Conservation (phyloP, 2,113 vertebrate genomes). For the Pelobates fuscus region DNA sequence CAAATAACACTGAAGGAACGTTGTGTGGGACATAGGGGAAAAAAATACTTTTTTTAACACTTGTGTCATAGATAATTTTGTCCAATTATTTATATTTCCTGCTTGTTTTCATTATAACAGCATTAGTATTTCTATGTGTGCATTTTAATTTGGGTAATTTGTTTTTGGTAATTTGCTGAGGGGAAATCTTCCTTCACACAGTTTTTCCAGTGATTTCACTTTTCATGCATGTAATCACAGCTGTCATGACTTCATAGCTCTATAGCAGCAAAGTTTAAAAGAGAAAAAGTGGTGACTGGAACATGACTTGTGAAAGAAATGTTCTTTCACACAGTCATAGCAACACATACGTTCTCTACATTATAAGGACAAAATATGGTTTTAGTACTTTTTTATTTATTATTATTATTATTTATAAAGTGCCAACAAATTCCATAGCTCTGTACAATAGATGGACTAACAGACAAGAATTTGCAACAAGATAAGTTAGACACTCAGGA, state of each 20-base stretch:
- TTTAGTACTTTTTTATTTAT: neutral
- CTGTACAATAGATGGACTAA: too few species aligned
- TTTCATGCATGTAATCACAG: slow-evolving; percentile 41
- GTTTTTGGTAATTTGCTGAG: slow-evolving; percentile 32
- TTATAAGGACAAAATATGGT: neutral
- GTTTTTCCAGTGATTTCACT: slow-evolving; percentile 47
- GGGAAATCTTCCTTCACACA: slow-evolving; percentile 20
- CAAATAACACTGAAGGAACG: neutral
- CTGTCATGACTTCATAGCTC: slow-evolving; percentile 47
- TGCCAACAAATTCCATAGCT: too few species aligned
- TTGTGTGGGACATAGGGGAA: neutral
- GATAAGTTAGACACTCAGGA: too few species aligned
- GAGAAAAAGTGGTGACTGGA: slow-evolving; percentile 23
- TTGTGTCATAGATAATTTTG: slow-evolving; percentile 13
- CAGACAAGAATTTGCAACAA: too few species aligned
- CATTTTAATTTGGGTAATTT: slow-evolving; percentile 36
- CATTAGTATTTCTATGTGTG: slow-evolving; percentile 16
- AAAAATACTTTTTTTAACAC: neutral
- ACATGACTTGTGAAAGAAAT: slow-evolving; percentile 7
- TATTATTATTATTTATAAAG: too few species aligned
- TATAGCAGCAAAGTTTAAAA: slow-evolving; percentile 1
- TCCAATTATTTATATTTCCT: slow-evolving; percentile 33
- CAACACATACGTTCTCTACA: neutral
- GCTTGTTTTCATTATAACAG: slow-evolving; percentile 24
- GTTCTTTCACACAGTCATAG: neutral